Evolutionary conservation across 2,113 vertebrate genomes (phyloP).

Genomic region (Gymnogyps californianus): DNA sequence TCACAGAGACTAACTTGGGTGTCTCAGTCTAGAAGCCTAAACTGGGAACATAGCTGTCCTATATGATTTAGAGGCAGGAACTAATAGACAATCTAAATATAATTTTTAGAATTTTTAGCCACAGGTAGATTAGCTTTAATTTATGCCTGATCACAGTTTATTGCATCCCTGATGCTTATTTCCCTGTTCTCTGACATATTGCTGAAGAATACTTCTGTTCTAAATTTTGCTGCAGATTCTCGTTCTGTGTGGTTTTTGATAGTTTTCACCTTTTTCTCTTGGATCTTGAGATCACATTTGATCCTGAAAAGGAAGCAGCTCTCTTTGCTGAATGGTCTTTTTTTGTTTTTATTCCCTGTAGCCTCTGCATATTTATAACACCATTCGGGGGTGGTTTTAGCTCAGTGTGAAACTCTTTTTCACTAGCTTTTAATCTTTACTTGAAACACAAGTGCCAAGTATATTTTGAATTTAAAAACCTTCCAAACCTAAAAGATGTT

Average conservation of each 20-base stretch:
- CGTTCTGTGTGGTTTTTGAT: background rate
- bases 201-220: background rate
- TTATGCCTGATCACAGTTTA: background rate
- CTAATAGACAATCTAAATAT: background rate
- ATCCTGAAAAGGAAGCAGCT: background rate
- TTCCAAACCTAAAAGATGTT: background rate
- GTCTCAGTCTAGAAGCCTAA: background rate
- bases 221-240: background rate
- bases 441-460: background rate
- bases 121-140: background rate
- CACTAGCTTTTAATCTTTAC: constrained; percentile 18
- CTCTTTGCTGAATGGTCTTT: background rate
- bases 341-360: background rate
- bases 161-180: background rate
- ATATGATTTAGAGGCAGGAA: background rate
- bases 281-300: background rate
- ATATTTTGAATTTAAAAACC: background rate
- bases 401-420: constrained; percentile 3
- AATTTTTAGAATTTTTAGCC: background rate
- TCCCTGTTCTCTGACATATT: background rate
- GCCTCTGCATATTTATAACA: constrained; percentile 40
- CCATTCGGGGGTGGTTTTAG: background rate
- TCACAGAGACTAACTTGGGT: background rate
- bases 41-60: background rate
- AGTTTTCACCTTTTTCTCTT: background rate